phyloP scores from a whole-genome alignment of 2,888 invertebrate species.

The Hirtodrosophila trivittata region DNA sequence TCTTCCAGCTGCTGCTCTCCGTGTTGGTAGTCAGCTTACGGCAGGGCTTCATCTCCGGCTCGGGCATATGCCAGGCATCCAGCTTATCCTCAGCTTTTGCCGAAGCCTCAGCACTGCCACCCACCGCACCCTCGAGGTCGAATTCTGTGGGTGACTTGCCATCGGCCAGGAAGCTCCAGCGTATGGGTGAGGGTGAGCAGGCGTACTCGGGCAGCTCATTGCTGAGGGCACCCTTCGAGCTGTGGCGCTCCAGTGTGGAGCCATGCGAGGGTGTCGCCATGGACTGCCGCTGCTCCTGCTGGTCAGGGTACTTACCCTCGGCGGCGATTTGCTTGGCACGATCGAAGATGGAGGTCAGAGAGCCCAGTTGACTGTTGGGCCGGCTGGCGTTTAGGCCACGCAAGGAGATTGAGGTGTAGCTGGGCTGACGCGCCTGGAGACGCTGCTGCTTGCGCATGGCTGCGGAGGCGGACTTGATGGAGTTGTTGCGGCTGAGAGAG shows the following conservation, averaged over 20 bases:
- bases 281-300: slow-evolving; percentile 23
- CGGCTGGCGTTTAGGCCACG: slow-evolving; percentile 82
- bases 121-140: slow-evolving; percentile 70
- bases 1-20: slow-evolving; percentile 57
- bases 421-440: slow-evolving; percentile 81
- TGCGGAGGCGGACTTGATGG: slow-evolving; percentile 82
- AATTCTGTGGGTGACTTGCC: slow-evolving; percentile 79
- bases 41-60: slow-evolving; percentile 62
- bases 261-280: slow-evolving; percentile 59
- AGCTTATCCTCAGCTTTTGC: slow-evolving; percentile 49
- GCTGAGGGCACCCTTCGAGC: slow-evolving; percentile 81
- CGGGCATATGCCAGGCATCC: slow-evolving; percentile 71
- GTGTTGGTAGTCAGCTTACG: slow-evolving; percentile 59
- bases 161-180: slow-evolving; percentile 84
- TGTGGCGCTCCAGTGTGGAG: slow-evolving; percentile 81
- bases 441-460: slow-evolving; percentile 79
- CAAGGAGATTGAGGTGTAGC: slow-evolving; percentile 82
- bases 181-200: slow-evolving; percentile 83
- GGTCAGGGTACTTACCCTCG: slow-evolving; percentile 37
- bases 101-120: slow-evolving; percentile 24
- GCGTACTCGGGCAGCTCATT: slow-evolving; percentile 83
- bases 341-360: slow-evolving; percentile 83
- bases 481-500: slow-evolving; percentile 83
- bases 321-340: slow-evolving; percentile 76
- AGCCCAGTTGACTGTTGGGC: slow-evolving; percentile 81